A percentile compares a stretch with the other conserved stretches of the same genome.
phyloP scores from a whole-genome alignment of 2,797 vertebrate species.

The Artibeus jamaicensis region DNA sequence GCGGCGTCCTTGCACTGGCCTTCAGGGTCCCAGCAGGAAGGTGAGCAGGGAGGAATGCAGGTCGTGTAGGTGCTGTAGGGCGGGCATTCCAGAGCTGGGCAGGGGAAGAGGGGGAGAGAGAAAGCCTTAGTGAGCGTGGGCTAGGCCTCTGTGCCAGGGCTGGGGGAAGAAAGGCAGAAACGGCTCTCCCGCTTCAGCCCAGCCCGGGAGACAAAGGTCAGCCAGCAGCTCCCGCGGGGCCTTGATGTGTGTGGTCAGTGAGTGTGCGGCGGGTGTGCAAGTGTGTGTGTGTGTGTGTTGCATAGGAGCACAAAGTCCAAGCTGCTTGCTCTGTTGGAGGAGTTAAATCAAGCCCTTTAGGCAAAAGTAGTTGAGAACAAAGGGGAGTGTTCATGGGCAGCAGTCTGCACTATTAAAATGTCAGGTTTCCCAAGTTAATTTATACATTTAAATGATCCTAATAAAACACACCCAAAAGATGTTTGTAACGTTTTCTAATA shows the following conservation, averaged over 20 bases:
- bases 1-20: conserved; percentile 72
- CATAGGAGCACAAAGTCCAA: neutral
- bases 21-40: conserved; percentile 86
- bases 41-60: conserved; percentile 85
- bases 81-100: conserved; percentile 85
- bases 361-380: neutral
- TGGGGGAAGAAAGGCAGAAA: neutral
- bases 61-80: conserved; percentile 85
- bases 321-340: neutral
- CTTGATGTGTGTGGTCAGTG: neutral
- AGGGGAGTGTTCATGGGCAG: neutral
- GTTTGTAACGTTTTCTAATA: neutral
- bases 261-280: neutral
- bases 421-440: neutral
- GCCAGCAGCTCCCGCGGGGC: neutral
- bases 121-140: neutral
- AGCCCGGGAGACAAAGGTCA: neutral
- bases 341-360: neutral
- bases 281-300: neutral
- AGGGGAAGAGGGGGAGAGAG: neutral
- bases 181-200: neutral
- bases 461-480: neutral
- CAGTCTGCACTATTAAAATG: neutral
- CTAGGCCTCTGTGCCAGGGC: neutral
- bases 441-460: neutral